These are phyloP conservation scores for Lacerta agilis DNA, from an alignment of 2,797 vertebrate species.

Conservation along the genomic window DNA sequence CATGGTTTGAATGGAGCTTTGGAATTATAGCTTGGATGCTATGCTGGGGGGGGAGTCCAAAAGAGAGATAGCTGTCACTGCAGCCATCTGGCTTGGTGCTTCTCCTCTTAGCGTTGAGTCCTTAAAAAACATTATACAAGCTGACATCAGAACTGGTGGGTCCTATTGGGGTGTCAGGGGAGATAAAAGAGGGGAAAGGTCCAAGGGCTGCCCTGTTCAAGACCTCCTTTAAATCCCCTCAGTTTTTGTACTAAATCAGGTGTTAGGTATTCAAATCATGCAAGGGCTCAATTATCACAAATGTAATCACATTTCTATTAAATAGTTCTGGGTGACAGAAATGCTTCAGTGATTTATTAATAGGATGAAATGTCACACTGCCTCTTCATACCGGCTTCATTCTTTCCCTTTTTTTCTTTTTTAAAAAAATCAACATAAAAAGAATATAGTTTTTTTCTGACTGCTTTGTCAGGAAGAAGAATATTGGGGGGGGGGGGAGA, in stretches of 20 bases:
- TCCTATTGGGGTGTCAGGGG: no score
- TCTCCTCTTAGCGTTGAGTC: not conserved
- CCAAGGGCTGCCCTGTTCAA: not conserved
- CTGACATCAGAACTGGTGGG: not conserved
- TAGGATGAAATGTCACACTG: not conserved
- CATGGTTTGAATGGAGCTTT: not conserved
- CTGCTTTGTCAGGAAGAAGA: not conserved
- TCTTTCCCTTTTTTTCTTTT: not conserved
- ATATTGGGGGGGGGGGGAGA: not conserved
- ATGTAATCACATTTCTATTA: constrained; percentile 17
- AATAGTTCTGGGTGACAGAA: not conserved
- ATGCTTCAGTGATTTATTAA: constrained; percentile 27
- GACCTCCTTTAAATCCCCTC: not conserved
- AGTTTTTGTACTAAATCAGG: not conserved
- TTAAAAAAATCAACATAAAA: not conserved
- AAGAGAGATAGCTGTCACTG: no score
- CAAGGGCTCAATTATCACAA: constrained; percentile 8
- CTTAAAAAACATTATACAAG: not conserved
- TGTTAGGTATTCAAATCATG: not conserved
- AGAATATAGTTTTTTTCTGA: not conserved
- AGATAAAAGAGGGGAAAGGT: not conserved
- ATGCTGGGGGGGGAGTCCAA: no score
- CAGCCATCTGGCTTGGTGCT: not conserved
- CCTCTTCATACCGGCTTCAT: not conserved
- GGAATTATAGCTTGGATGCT: not conserved